These are phyloP conservation scores for Trichomycterus rosablanca DNA, from an alignment of 2,113 vertebrate genomes.

Conservation along the genomic window DNA sequence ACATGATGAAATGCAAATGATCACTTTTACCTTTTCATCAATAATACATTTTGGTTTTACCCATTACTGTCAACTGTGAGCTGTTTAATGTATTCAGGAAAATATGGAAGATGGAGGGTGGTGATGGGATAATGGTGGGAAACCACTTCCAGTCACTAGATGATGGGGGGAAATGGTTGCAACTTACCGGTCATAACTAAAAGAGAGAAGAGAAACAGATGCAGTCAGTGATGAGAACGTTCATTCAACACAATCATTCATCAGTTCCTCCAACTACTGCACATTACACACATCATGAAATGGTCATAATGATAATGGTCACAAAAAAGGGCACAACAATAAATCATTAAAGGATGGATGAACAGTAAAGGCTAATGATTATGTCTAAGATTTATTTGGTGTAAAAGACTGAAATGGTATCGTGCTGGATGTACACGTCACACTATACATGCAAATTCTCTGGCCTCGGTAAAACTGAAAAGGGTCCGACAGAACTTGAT, in stretches of 20 bases:
- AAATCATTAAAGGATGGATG: not conserved
- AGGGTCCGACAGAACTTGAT: no score
- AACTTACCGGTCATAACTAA: slow-evolving; percentile 99
- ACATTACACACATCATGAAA: slow-evolving; percentile 1
- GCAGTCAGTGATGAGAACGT: slow-evolving; percentile 63
- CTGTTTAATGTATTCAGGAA: slow-evolving; percentile 3
- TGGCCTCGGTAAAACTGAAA: no score
- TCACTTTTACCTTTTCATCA: slow-evolving; percentile 47
- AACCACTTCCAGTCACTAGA: slow-evolving; percentile 85
- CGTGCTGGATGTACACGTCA: no score
- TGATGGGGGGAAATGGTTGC: slow-evolving; percentile 93
- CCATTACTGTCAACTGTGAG: slow-evolving; percentile 68
- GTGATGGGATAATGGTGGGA: slow-evolving; percentile 46
- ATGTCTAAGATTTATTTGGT: no score
- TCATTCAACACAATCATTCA: not conserved
- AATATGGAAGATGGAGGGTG: slow-evolving; percentile 78
- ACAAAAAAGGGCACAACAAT: no score
- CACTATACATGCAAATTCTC: no score
- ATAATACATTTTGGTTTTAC: slow-evolving; percentile 48
- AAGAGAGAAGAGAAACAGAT: slow-evolving; percentile 74
- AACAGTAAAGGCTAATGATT: no score
- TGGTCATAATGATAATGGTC: no score
- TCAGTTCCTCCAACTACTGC: not conserved
- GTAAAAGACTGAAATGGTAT: no score
- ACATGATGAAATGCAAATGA: slow-evolving; percentile 12